phyloP scores from a whole-genome alignment of 2,113 vertebrate species.

The Elachura formosa region DNA sequence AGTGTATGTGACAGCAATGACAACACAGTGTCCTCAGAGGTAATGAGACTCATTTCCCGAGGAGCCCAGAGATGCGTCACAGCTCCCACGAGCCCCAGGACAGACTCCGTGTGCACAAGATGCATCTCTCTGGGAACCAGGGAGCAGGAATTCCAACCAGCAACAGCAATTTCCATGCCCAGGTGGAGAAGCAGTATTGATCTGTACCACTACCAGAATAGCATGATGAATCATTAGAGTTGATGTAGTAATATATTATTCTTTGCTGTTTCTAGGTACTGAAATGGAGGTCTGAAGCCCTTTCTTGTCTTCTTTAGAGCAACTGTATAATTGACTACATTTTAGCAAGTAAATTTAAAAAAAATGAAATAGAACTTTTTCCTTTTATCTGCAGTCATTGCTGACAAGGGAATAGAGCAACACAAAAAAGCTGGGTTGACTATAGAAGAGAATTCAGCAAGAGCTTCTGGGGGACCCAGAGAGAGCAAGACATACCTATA shows the following conservation, averaged over 20 bases:
- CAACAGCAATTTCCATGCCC: background rate
- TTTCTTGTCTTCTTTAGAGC: background rate
- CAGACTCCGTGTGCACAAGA: background rate
- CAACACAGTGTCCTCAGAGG: background rate
- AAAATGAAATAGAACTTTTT: background rate
- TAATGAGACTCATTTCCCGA: background rate
- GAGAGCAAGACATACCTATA: background rate
- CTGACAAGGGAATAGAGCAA: background rate
- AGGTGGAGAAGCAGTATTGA: background rate
- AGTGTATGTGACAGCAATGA: conserved; percentile 14
- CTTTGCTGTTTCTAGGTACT: background rate
- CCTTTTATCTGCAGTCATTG: background rate
- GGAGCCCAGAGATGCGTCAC: background rate
- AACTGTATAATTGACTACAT: background rate
- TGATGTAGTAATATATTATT: background rate
- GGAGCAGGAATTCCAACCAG: background rate
- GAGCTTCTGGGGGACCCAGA: background rate
- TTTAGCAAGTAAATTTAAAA: background rate
- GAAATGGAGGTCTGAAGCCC: background rate
- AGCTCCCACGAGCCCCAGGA: background rate
- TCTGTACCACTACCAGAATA: background rate
- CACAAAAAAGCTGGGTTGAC: background rate
- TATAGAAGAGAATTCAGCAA: background rate
- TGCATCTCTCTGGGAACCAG: background rate
- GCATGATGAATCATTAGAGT: background rate